Evolutionary conservation across 2,888 invertebrate species (phyloP).

Genomic region (Cordilura impudica): DNA sequence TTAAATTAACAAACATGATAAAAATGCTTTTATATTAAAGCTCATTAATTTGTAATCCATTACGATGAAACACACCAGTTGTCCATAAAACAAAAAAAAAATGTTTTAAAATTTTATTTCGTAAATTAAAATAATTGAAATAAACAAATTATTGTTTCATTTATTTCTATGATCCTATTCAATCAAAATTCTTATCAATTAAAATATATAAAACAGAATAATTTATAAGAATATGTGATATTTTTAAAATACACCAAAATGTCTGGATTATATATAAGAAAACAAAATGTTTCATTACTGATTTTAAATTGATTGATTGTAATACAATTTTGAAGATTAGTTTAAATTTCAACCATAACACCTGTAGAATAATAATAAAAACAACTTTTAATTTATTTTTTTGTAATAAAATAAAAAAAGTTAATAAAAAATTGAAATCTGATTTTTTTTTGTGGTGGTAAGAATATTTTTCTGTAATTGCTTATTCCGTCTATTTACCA

Average conservation of each 20-base stretch:
- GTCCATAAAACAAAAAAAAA: no score
- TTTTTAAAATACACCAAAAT: slow-evolving; percentile 2
- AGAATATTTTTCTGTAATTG: no score
- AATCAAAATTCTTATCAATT: no score
- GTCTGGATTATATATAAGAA: slow-evolving; percentile 5
- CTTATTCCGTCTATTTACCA: no score
- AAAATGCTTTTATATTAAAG: slow-evolving; percentile 14
- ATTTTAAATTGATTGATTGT: no score
- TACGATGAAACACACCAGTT: no score
- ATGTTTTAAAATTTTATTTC: no score
- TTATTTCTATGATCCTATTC: no score
- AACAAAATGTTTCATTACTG: no score
- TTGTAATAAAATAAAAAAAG: slow-evolving; percentile 11
- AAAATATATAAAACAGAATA: neutral
- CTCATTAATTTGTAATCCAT: neutral
- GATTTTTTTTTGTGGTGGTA: no score
- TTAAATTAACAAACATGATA: slow-evolving; percentile 1
- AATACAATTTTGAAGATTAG: neutral
- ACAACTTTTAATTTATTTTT: slow-evolving; percentile 7
- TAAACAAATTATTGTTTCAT: no score
- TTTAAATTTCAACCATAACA: slow-evolving; percentile 20
- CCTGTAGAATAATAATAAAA: slow-evolving; percentile 14
- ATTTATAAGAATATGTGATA: neutral
- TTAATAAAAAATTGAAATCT: slow-evolving; percentile 8
- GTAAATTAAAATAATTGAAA: no score